Conservation (phyloP, 2,113 vertebrate species). For the Serilophus lunatus region DNA sequence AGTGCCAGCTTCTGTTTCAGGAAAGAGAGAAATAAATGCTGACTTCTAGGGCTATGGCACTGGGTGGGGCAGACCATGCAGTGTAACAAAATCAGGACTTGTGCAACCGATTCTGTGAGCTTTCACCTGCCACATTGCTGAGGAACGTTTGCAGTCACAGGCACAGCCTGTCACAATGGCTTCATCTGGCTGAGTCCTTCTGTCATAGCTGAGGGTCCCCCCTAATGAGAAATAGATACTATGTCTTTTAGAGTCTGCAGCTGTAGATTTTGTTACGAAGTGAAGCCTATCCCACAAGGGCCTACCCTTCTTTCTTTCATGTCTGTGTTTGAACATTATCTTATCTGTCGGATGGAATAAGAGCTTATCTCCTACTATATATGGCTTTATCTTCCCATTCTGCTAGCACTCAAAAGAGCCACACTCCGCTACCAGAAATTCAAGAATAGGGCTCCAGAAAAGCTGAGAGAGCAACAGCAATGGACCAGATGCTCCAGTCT, state of each 20-base stretch:
- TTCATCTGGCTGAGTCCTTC: not conserved
- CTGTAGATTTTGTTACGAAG: not conserved
- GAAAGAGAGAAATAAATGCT: not conserved
- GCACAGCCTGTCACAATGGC: not conserved
- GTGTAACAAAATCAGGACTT: not conserved
- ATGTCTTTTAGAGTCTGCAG: not conserved
- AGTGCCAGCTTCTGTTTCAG: not conserved
- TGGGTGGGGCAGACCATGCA: not conserved
- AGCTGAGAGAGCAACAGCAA: conserved; percentile 59
- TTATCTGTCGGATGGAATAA: not conserved
- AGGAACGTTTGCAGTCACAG: fast-evolving
- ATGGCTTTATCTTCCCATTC: not conserved
- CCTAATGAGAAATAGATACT: not conserved
- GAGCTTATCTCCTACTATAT: not conserved
- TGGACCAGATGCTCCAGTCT: conserved; percentile 71
- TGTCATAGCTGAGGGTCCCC: fast-evolving
- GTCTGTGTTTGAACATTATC: not conserved
- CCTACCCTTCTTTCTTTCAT: not conserved
- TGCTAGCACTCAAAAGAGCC: not conserved
- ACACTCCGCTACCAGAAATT: not conserved
- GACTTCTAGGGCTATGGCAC: not conserved
- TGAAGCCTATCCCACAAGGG: not conserved
- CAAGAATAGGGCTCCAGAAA: conserved; percentile 29
- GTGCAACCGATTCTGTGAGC: not conserved
- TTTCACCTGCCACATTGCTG: fast-evolving